A percentile compares a stretch with the other conserved stretches of the same genome.
These are phyloP conservation scores for Dryobotodes eremita DNA, from an alignment of 2,888 invertebrate genomes.

Conservation along the genomic window DNA sequence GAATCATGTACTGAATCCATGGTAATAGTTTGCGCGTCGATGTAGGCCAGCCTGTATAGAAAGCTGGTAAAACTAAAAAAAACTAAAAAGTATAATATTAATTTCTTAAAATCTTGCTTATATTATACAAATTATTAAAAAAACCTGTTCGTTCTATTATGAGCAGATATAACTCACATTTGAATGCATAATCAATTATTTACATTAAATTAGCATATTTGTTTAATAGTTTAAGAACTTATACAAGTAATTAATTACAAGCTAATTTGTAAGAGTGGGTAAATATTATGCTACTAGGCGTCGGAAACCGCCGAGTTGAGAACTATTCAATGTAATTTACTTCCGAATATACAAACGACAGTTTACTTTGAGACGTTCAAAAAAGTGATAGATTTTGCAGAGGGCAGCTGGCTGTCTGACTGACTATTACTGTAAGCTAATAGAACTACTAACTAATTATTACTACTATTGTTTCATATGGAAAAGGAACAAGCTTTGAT, in stretches of 20 bases:
- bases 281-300: not conserved
- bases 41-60: too few relatives aligned
- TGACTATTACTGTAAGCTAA: not conserved
- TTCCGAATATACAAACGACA: not conserved
- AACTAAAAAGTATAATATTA: too few relatives aligned
- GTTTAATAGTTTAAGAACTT: not conserved
- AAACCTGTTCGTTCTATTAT: constrained; percentile 17
- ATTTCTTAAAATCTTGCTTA: constrained; percentile 11
- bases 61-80: too few relatives aligned
- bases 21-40: too few relatives aligned
- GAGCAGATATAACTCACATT: constrained; percentile 6
- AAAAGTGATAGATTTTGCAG: not conserved
- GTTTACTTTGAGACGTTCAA: not conserved
- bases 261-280: constrained; percentile 11
- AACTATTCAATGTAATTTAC: not conserved
- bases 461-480: not conserved
- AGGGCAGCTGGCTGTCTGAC: not conserved
- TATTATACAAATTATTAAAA: not conserved
- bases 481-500: not conserved
- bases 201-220: constrained; percentile 26
- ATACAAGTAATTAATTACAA: constrained; percentile 23
- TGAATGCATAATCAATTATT: constrained; percentile 41
- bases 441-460: not conserved
- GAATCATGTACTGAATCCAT: too few relatives aligned
- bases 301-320: not conserved